phyloP scores from a whole-genome alignment of 53 echinoderm and acorn worm genomes.

The Paracentrotus lividus region DNA sequence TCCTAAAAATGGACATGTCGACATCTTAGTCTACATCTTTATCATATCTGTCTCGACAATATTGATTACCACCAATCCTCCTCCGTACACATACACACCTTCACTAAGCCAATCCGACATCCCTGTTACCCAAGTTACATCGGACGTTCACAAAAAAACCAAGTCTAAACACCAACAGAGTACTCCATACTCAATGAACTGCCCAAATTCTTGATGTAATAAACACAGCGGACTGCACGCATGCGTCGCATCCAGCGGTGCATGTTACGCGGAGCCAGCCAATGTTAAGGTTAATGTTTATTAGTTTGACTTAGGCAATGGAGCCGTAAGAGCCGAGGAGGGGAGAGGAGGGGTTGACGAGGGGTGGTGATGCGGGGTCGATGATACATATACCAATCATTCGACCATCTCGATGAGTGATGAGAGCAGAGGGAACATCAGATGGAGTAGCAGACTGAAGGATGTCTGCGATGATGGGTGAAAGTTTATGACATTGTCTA shows the following conservation, averaged over 20 bases:
- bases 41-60: not conserved
- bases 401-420: slow-evolving; percentile 34
- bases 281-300: slow-evolving; percentile 56
- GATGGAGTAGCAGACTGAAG: slow-evolving; percentile 36
- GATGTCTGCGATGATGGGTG: not conserved
- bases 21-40: not conserved
- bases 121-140: slow-evolving; percentile 18
- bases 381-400: slow-evolving; percentile 49
- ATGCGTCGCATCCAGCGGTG: slow-evolving; percentile 38
- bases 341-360: not conserved
- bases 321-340: not conserved
- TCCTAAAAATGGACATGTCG: too few relatives aligned
- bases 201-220: slow-evolving; percentile 59
- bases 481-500: not conserved
- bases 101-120: not conserved
- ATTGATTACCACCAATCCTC: not conserved
- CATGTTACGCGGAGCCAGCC: slow-evolving; percentile 22
- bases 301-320: slow-evolving; percentile 33
- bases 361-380: slow-evolving; percentile 16
- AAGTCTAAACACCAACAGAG: slow-evolving; percentile 19
- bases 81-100: not conserved
- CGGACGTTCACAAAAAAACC: not conserved
- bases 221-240: slow-evolving; percentile 40
- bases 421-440: slow-evolving; percentile 34
- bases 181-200: slow-evolving; percentile 21